Percentiles rank a stretch among this genome's conserved stretches.
Conservation (phyloP, 1,140 invertebrate genomes). For the Camponotus vicinus region DNA sequence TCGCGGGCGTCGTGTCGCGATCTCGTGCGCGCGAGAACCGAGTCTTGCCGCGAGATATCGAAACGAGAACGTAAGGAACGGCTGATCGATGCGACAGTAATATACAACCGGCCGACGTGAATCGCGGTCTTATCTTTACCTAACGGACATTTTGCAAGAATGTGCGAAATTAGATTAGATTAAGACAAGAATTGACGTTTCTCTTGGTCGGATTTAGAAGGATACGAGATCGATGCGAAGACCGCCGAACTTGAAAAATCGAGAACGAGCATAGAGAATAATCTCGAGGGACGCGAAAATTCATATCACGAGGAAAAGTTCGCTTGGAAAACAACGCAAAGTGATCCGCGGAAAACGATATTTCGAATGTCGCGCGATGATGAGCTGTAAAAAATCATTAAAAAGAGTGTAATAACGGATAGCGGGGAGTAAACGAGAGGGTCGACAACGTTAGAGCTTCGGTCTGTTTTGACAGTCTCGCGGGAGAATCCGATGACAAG, state of each 20-base stretch:
- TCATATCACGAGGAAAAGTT: too few relatives aligned
- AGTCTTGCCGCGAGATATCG: conserved; percentile 35
- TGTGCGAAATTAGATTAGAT: neutral
- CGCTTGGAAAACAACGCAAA: too few relatives aligned
- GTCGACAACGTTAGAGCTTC: neutral
- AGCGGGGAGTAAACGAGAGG: neutral
- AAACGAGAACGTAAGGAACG: neutral
- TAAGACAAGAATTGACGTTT: neutral
- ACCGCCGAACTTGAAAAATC: neutral
- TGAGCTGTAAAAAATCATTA: neutral
- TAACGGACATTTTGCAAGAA: neutral
- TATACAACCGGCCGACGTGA: conserved; percentile 13
- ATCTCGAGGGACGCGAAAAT: too few relatives aligned
- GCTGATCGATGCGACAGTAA: neutral
- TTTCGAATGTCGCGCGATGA: neutral
- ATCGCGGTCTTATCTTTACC: conserved; percentile 30
- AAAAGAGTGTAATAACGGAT: neutral
- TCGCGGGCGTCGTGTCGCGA: conserved; percentile 76
- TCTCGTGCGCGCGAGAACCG: conserved; percentile 51
- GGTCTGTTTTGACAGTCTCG: neutral
- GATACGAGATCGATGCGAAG: neutral
- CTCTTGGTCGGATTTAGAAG: neutral
- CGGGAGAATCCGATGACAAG: neutral
- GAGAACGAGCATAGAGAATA: neutral
- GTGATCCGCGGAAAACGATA: neutral